A percentile compares a stretch with the other conserved stretches of the same genome.
phyloP scores from a whole-genome alignment of 2,797 vertebrate species.

The Anabacerthia variegaticeps region DNA sequence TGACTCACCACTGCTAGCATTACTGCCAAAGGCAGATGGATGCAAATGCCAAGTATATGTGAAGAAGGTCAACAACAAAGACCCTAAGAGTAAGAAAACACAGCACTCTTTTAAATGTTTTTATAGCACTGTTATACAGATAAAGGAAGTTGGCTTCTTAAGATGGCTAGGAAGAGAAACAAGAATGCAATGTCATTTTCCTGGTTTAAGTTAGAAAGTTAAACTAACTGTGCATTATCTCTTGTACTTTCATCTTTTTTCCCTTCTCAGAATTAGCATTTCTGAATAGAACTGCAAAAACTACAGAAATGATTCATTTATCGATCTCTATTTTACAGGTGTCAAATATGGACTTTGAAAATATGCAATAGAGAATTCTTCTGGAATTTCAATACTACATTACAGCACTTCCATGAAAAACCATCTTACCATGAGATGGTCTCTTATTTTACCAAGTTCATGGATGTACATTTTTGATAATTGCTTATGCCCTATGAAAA shows the following conservation, averaged over 20 bases:
- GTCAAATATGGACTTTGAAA: neutral
- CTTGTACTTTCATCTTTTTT: neutral
- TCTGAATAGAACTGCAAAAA: neutral
- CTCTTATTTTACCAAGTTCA: neutral
- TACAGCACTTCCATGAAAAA: neutral
- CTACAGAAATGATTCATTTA: neutral
- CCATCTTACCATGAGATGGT: neutral
- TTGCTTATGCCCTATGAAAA: neutral
- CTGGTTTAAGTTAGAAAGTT: neutral
- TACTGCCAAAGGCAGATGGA: slow-evolving; percentile 17
- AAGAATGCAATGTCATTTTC: neutral
- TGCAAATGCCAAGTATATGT: slow-evolving; percentile 41
- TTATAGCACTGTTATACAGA: neutral
- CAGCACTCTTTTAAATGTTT: neutral
- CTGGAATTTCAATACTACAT: neutral
- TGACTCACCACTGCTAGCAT: neutral
- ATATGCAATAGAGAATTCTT: neutral
- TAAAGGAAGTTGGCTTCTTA: neutral
- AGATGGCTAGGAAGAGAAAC: neutral
- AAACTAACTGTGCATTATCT: neutral
- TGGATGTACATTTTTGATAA: neutral
- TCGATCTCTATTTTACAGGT: neutral
- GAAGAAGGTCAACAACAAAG: slow-evolving; percentile 43
- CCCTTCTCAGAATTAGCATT: neutral
- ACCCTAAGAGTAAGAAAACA: neutral